Conservation (phyloP, 2,888 invertebrate genomes). For the Petrolisthes manimaculis region DNA sequence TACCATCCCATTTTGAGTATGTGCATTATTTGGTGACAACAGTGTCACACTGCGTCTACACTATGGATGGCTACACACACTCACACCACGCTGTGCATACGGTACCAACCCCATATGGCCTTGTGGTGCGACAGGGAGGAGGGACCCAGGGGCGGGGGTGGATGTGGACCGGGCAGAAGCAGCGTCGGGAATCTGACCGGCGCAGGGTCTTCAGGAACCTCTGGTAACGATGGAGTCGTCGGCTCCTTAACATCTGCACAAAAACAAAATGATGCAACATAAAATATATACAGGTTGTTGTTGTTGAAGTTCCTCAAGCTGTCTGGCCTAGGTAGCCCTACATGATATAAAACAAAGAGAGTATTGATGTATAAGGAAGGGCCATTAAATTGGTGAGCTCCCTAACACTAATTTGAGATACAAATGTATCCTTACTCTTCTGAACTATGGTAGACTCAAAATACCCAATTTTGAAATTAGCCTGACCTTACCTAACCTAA, state of each 20-base stretch:
- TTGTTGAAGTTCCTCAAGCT: too few relatives aligned
- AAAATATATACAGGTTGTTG: not conserved
- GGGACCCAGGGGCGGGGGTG: conserved; percentile 51
- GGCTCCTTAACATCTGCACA: conserved; percentile 29
- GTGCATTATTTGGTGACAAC: not conserved
- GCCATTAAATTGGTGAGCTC: too few relatives aligned
- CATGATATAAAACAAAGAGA: too few relatives aligned
- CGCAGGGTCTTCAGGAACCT: conserved; percentile 44
- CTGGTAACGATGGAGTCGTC: conserved; percentile 36
- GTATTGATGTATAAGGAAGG: too few relatives aligned
- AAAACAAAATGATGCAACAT: not conserved
- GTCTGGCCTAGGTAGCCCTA: too few relatives aligned
- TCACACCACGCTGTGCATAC: not conserved
- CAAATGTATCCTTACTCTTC: too few relatives aligned
- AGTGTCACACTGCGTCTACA: not conserved
- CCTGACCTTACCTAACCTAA: too few relatives aligned
- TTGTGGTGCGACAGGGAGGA: conserved; percentile 43
- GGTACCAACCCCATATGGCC: conserved; percentile 21
- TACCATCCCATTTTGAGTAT: not conserved
- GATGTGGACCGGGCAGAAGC: conserved; percentile 39
- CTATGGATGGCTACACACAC: not conserved
- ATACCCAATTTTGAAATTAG: too few relatives aligned
- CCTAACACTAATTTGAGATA: too few relatives aligned
- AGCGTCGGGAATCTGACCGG: conserved; percentile 27
- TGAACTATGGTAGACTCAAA: too few relatives aligned